These are phyloP conservation scores for Progne subis DNA, from an alignment of 2,113 vertebrate species.

Conservation along the genomic window DNA sequence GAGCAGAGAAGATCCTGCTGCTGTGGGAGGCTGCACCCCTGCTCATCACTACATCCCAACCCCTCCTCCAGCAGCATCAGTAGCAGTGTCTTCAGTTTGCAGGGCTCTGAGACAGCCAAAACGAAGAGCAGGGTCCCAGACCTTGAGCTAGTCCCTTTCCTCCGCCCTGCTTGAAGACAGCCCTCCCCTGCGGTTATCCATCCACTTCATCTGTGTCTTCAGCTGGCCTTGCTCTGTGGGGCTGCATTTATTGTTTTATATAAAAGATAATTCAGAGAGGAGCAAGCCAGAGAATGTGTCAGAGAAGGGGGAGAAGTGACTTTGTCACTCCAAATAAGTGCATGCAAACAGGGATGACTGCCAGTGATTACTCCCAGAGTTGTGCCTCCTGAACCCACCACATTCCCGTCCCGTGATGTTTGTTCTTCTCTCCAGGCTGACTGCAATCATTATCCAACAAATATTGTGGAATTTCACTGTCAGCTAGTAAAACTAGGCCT, in stretches of 20 bases:
- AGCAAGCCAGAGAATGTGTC: neutral
- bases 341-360: neutral
- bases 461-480: neutral
- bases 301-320: neutral
- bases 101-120: neutral
- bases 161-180: neutral
- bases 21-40: rapidly evolving
- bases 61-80: neutral
- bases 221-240: neutral
- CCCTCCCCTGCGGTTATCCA: rapidly evolving
- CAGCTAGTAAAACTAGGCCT: neutral
- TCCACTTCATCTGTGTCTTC: neutral
- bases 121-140: neutral
- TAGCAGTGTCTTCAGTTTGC: neutral
- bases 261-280: neutral
- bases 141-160: neutral
- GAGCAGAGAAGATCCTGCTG: neutral
- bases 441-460: neutral
- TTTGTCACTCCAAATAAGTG: conserved; percentile 3
- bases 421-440: neutral
- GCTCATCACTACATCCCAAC: neutral
- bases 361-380: conserved; percentile 24
- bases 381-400: neutral
- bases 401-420: neutral
- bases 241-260: neutral